These are phyloP conservation scores for Abramis brama DNA, from an alignment of 2,113 vertebrate genomes.

Conservation along the genomic window DNA sequence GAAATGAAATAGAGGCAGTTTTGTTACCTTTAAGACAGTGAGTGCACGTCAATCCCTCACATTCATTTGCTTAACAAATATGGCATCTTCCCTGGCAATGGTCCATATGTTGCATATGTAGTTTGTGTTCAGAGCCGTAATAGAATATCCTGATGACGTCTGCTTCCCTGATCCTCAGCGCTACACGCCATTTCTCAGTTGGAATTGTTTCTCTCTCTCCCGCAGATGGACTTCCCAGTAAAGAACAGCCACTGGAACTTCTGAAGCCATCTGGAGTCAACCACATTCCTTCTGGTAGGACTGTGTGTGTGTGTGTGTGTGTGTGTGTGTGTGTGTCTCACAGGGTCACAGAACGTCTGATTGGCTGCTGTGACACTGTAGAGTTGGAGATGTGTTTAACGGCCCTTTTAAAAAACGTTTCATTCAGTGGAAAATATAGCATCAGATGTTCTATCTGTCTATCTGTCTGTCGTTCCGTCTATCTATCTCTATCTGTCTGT, in stretches of 20 bases:
- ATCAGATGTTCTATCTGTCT: not conserved
- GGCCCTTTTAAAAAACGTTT: not conserved
- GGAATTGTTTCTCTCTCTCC: constrained; percentile 26
- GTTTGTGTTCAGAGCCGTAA: not conserved
- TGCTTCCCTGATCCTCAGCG: constrained; percentile 4
- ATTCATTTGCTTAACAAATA: not conserved
- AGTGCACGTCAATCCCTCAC: not conserved
- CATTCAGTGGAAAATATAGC: not conserved
- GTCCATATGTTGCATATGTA: constrained; percentile 12
- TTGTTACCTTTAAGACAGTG: not conserved
- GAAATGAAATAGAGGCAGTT: not conserved
- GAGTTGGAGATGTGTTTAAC: not conserved
- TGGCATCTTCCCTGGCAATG: not conserved
- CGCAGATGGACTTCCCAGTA: constrained; percentile 67
- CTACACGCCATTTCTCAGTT: constrained; percentile 40
- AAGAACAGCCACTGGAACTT: constrained; percentile 68
- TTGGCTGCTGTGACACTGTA: not conserved
- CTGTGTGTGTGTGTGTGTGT: not conserved
- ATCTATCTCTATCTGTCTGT: too few relatives aligned
- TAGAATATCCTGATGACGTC: not conserved
- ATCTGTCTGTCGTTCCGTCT: not conserved
- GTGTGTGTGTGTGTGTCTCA: not conserved
- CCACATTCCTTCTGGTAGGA: constrained; percentile 69
- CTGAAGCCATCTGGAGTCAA: constrained; percentile 65
- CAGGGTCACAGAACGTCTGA: not conserved